Conservation (phyloP, 1,140 invertebrate genomes). For the Adoxophyes honmai region DNA sequence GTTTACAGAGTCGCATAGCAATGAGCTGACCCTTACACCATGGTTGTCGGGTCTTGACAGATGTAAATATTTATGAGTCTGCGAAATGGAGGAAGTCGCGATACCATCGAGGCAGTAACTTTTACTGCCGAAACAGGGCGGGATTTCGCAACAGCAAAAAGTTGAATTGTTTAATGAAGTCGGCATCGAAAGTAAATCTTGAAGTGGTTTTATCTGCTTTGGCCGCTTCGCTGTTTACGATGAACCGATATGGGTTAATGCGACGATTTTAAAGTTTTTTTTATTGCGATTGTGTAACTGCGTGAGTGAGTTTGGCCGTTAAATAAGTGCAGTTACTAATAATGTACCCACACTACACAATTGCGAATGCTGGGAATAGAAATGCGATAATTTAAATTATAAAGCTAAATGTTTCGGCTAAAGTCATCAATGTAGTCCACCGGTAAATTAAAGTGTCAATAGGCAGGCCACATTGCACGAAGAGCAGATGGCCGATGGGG, state of each 20-base stretch:
- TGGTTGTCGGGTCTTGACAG: conserved; percentile 8
- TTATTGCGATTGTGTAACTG: no score
- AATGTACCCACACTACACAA: no score
- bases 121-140: conserved; percentile 15
- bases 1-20: conserved; percentile 13
- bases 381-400: no score
- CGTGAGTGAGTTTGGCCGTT: no score
- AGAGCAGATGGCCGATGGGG: no score
- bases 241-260: not conserved
- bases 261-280: no score
- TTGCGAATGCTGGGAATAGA: no score
- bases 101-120: conserved; percentile 12
- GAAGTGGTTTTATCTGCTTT: not conserved
- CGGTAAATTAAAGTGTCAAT: no score
- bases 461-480: no score
- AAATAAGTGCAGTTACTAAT: no score
- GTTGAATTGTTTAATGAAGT: conserved; percentile 5
- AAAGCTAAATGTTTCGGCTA: no score
- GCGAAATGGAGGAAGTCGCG: conserved; percentile 14
- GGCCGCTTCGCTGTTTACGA: not conserved
- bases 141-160: conserved; percentile 14
- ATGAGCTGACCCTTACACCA: conserved; percentile 14
- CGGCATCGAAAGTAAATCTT: conserved; percentile 5
- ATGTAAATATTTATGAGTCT: conserved; percentile 15
- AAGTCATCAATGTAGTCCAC: no score